Base-by-base conservation (phyloP, 2,888 invertebrate species). In the Caenorhabditis doughertyi region DNA sequence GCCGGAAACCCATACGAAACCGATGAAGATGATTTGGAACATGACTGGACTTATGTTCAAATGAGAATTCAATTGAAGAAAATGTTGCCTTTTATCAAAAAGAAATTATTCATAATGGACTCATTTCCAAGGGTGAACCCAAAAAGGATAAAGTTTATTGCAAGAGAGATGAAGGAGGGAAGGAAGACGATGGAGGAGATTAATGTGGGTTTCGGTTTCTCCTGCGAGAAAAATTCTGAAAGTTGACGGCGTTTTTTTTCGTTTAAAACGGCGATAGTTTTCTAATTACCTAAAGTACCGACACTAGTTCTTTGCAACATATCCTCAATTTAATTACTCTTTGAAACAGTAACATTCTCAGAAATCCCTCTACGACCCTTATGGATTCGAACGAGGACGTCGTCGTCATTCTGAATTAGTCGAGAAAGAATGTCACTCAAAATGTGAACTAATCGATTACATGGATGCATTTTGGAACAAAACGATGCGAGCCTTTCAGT, bases 71-170 rank as follows among this genome's bases (percentile, higher is more conserved):
- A 73, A 25, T 29, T 73, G 29, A 42, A 44, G 5, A 73, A 55
- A 27, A 39, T 64, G 13, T n/a, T 73, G 25, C 62, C 62, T 29
- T 23, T 44, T 27, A 73, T 73, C 64, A 73, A 73, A 35, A 73
- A 55, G 73, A 73, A 73, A n/a, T 13, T 73, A 11, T 73, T 64
- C 32, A 64, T 64, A 21, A 5, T 73, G 18, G 73, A 73, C 18
- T 53, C 73, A 11, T 32, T 73, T 29, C 73, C 73, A 16, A 39
- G 55, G 44, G 55, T 39, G 1, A 47, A 47, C 0, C 16, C 25
- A 3, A 7, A 7, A 8, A 44, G 56, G 5, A 44, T 76, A 27
- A 11, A n/a, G 3, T 2, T 47, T 35, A 58, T 76, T 35, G 65
- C 56, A n/a, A 35, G 13, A 0, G 32, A 76, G 29, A 29, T 76